Conservation (phyloP, 1,140 invertebrate species). For the Laodelphax striatellus region DNA sequence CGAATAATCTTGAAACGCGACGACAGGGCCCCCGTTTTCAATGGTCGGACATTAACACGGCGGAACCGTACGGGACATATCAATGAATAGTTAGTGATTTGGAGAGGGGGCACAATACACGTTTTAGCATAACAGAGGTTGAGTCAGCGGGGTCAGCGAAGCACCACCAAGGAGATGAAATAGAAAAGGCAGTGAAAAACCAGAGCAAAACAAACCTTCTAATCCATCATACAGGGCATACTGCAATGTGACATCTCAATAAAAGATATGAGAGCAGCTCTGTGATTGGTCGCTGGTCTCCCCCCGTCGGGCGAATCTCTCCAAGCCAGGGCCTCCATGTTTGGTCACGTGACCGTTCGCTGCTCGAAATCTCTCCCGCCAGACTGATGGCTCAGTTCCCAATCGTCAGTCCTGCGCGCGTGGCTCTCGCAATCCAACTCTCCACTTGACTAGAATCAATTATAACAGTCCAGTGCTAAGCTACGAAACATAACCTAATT, state of each 20-base stretch:
- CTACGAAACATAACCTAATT: too few species aligned
- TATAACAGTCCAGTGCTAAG: too few species aligned
- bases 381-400: background rate
- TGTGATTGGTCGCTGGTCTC: slow-evolving; percentile 13
- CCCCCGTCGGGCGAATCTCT: background rate
- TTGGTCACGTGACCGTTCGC: background rate
- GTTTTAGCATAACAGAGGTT: too few species aligned
- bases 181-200: slow-evolving; percentile 7
- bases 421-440: too few species aligned
- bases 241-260: slow-evolving; percentile 17
- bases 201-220: slow-evolving; percentile 11
- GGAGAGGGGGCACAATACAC: too few species aligned
- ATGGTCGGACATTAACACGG: too few species aligned
- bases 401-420: background rate
- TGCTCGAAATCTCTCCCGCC: background rate
- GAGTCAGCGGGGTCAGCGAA: too few species aligned
- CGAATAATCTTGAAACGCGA: too few species aligned
- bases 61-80: too few species aligned
- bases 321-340: background rate
- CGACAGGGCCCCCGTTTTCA: too few species aligned
- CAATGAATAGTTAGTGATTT: too few species aligned
- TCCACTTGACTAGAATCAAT: too few species aligned
- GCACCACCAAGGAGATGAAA: background rate
- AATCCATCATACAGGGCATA: slow-evolving; percentile 16
- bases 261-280: slow-evolving; percentile 12